Conservation (phyloP, 2,888 invertebrate species). For the Strigamia maritima region DNA sequence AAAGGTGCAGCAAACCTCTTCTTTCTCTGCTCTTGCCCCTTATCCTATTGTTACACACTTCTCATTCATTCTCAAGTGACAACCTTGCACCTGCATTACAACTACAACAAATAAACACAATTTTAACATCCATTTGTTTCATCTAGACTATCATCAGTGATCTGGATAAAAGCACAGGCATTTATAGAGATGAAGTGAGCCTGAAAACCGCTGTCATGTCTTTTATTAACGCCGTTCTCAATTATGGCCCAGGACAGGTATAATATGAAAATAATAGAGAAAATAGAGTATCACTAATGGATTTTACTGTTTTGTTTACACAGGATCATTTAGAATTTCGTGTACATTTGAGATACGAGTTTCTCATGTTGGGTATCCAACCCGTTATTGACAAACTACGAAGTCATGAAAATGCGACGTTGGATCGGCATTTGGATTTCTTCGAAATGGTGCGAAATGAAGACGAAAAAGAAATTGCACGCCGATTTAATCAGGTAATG, state of each 20-base stretch:
- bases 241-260: slow-evolving; percentile 94
- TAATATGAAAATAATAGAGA: not conserved
- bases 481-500: slow-evolving; percentile 78
- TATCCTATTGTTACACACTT: no score
- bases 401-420: slow-evolving; percentile 86
- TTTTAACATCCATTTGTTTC: not conserved
- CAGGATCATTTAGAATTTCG: slow-evolving; percentile 79
- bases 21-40: no score
- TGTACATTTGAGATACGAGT: slow-evolving; percentile 89
- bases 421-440: slow-evolving; percentile 92
- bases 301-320: not conserved
- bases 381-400: slow-evolving; percentile 91
- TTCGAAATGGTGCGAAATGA: slow-evolving; percentile 97
- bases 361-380: slow-evolving; percentile 93
- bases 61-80: not conserved
- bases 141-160: slow-evolving; percentile 82
- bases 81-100: no score
- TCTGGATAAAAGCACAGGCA: slow-evolving; percentile 82
- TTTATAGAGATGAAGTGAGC: slow-evolving; percentile 86
- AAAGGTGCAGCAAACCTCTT: no score
- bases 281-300: not conserved
- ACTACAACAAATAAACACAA: no score
- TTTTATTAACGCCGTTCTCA: slow-evolving; percentile 91
- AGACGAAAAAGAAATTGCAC: slow-evolving; percentile 89
- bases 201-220: slow-evolving; percentile 97